Conservation (phyloP, 2,888 invertebrate genomes). For the Trissolcus brochymenae region DNA sequence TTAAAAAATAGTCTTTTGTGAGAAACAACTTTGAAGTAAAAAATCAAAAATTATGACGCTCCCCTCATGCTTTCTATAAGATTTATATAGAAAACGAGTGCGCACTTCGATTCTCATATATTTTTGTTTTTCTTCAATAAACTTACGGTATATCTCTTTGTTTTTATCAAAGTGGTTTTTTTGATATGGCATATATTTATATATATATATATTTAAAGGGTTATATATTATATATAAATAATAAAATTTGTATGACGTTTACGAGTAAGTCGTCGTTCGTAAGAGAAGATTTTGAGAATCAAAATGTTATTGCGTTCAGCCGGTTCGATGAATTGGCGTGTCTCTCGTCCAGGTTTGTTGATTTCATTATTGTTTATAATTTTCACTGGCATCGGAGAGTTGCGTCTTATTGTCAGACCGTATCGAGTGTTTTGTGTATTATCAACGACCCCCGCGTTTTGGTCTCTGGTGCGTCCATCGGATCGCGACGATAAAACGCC, state of each 20-base stretch:
- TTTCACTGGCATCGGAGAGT: constrained; percentile 1
- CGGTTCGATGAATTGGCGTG: too few relatives aligned
- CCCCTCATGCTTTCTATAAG: constrained; percentile 18
- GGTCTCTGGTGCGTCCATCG: constrained; percentile 16
- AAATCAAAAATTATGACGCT: constrained; percentile 50
- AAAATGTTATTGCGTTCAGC: too few relatives aligned
- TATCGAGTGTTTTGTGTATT: constrained; percentile 1
- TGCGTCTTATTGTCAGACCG: constrained; percentile 40
- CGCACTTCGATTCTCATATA: constrained; percentile 35
- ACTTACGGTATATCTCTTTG: constrained; percentile 38
- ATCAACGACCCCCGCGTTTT: too few relatives aligned
- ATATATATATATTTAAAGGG: too few relatives aligned
- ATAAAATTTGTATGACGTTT: constrained; percentile 32
- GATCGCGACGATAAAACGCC: constrained; percentile 3
- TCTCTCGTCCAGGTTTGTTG: too few relatives aligned
- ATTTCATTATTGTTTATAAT: too few relatives aligned
- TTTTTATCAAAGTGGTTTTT: constrained; percentile 51
- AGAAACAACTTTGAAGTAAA: constrained; percentile 53
- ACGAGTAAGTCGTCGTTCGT: constrained; percentile 27
- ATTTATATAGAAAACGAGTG: constrained; percentile 37
- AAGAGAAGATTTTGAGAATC: constrained; percentile 25
- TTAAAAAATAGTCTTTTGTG: constrained; percentile 56
- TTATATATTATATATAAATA: constrained; percentile 40
- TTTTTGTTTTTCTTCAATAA: not conserved
- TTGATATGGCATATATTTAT: constrained; percentile 53